Evolutionary conservation across 2,113 vertebrate genomes (phyloP), one percentile per base, ranked within the genome.

Genomic region (Silurus asotus): DNA sequence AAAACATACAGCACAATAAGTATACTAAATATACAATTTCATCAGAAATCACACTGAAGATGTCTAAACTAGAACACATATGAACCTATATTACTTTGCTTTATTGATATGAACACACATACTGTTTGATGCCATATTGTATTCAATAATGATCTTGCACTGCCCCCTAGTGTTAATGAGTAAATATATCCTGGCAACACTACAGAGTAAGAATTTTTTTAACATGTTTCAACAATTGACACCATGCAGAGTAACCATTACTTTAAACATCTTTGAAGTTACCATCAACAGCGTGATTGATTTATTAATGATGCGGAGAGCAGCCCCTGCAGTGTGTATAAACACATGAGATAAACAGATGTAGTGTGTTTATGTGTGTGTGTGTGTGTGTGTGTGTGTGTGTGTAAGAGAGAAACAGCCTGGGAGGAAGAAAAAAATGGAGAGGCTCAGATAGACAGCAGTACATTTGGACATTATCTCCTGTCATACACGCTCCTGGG

Each of bases 101-200:
- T 56, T 19, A 28, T 78, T 56, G 8, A 78, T 14, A 56, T 56
- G 14, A 14, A 75, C 15, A 75, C 11, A 75, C n/a, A 5, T n/a
- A 55, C 1, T 4, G 14, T 67, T 79, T 80, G 23, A 1, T 51
- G 2, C 6, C 20, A 58, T 28, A 49, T 5, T 23, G 28, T 14
- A 49, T 15, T 2, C 1, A 58, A 6, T 17, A 28, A 11, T 51
- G 61, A 89, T 70, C 72, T 23, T 19, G 79, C 76, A 86, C 84
- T 88, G 86, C 86, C 87, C 76, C 72, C 88, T 89, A 49, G 81
- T 89, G 88, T 87, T 81, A 28, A 74, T 59, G 11, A 49, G n/a
- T 23, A 77, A 53, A 62, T 4, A 83, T 9, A 53, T 9, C 14
- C 19, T 56, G 28, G 61, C 7, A 48, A 51, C 55, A 15, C 55